A percentile compares a stretch with the other conserved stretches of the same genome.
phyloP scores from a whole-genome alignment of 2,797 vertebrate species.

The Hemitrygon akajei region DNA sequence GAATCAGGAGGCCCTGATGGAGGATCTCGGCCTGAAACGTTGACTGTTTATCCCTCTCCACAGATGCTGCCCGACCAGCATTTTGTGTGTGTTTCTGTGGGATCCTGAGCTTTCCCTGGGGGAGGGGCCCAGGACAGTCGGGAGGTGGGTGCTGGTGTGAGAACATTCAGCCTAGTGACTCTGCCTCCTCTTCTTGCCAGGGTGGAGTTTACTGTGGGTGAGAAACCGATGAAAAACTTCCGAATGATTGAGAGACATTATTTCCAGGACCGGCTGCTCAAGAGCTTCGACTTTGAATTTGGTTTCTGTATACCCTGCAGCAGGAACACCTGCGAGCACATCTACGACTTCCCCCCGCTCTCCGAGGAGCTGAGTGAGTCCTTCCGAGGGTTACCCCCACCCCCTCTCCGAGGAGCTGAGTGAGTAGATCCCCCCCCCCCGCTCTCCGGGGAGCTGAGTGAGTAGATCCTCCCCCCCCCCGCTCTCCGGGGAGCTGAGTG shows the following conservation, averaged over 20 bases:
- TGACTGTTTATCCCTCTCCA: too few species aligned
- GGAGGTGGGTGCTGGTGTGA: too few species aligned
- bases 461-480: slow-evolving; percentile 56
- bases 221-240: slow-evolving; percentile 92
- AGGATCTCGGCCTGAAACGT: neutral
- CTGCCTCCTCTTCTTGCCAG: slow-evolving; percentile 51
- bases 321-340: slow-evolving; percentile 97
- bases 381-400: too few species aligned
- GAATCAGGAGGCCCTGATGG: too few species aligned
- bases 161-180: neutral
- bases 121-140: too few species aligned
- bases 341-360: slow-evolving; percentile 90
- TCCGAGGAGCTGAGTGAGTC: slow-evolving; percentile 90
- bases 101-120: too few species aligned
- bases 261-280: slow-evolving; percentile 85
- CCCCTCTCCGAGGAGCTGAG: slow-evolving; percentile 89
- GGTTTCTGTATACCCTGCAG: slow-evolving; percentile 98
- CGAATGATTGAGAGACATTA: slow-evolving; percentile 98
- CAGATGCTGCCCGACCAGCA: too few species aligned
- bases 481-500: slow-evolving; percentile 90
- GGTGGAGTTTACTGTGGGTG: slow-evolving; percentile 97
- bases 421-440: slow-evolving; percentile 62
- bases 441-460: slow-evolving; percentile 90
- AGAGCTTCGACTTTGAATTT: slow-evolving; percentile 96
- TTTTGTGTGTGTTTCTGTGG: too few species aligned